Evolutionary conservation across 2,888 invertebrate species (phyloP), one percentile per base, ranked within the genome.

Genomic region (Achlya flavicornis): DNA sequence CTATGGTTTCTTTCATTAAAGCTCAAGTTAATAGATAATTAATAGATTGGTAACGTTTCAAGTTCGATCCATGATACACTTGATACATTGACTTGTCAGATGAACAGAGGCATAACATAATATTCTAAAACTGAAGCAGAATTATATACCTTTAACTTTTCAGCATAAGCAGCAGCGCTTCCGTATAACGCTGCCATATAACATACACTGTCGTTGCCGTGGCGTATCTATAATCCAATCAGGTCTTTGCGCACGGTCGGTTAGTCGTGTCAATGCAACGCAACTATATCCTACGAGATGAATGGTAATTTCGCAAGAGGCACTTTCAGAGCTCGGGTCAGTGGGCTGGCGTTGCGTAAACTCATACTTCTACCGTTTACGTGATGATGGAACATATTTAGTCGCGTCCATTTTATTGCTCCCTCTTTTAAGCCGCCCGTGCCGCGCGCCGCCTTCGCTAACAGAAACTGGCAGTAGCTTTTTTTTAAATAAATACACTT

Each of bases 261-360:
- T 53, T 19, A 10, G 19, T 53, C 19, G 53, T 32, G 14, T 41
- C 38, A 59, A 59, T 59, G 41, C 59, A 41, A 41, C 59, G 10
- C 41, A 26, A 5, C 6, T 60, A 41, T 38, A 60, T 53, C 41
- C 53, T 19, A 53, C 53, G 53, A 19, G 19, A 58, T 66, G 65
- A 66, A 68, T 64, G 46, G 63, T 66, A 64, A 72, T 77, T 74
- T 71, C 61, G 71, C 68, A 70, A 73, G 62, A 64, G 62, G 61
- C 46, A 57, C 64, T 69, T 72, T 73, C 68, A 69, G 68, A 68
- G 66, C 67, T 63, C 70, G 66, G 74, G 75, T 74, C 72, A 77
- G 72, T 76, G 70, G 75, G 76, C 64, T 68, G 66, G 41, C 41
- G 60, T 60, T 60, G 26, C 60, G 60, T 60, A 60, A 60, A 41